A percentile compares a stretch with the other conserved stretches of the same genome.
Conservation (phyloP, 2,113 vertebrate species). For the Ictalurus furcatus region DNA sequence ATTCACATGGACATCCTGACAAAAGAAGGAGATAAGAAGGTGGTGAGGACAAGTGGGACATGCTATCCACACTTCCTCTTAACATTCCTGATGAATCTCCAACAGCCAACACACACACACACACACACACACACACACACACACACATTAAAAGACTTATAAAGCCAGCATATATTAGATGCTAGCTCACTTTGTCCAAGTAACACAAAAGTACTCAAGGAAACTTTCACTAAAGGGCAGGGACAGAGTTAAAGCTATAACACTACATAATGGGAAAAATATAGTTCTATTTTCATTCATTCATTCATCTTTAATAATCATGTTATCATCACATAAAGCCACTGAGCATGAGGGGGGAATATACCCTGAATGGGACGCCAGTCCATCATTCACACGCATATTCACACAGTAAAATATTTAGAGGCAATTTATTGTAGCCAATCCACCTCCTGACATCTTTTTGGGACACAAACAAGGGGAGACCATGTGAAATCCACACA, state of each 20-base stretch:
- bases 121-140: neutral
- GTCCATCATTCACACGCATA: neutral
- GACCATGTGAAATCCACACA: neutral
- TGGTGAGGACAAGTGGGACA: conserved; percentile 5
- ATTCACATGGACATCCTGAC: neutral
- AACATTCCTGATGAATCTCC: neutral
- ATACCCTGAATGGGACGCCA: neutral
- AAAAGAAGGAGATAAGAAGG: conserved; percentile 28
- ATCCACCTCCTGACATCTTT: neutral
- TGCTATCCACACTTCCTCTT: conserved; percentile 1
- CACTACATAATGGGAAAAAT: neutral
- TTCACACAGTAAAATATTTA: neutral
- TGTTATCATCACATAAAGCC: neutral
- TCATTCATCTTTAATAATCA: neutral
- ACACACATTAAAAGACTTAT: neutral
- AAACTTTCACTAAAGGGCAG: neutral
- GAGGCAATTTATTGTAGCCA: neutral
- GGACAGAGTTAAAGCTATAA: neutral
- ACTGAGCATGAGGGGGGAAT: neutral
- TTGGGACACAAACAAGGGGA: neutral
- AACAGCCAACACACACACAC: conserved; percentile 16
- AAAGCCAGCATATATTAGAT: conserved; percentile 36
- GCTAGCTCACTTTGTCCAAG: neutral
- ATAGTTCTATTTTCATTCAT: neutral
- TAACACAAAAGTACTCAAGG: neutral